Conservation (phyloP, 2,888 invertebrate genomes). For the Pyrgus malvae region DNA sequence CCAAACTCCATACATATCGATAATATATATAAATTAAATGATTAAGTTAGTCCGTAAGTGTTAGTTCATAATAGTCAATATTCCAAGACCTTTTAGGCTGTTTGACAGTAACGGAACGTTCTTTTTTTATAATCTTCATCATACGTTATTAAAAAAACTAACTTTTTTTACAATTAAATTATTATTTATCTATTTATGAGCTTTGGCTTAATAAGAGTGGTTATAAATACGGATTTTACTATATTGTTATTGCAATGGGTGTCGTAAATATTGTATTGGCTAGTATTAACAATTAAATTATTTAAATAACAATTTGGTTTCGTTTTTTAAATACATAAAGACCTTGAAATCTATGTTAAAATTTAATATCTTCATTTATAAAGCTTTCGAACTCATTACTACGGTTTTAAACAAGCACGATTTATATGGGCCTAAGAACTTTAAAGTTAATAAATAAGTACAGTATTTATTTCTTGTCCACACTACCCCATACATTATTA, state of each 20-base stretch:
- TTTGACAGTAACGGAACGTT: conserved; percentile 62
- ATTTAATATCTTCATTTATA: too few relatives aligned
- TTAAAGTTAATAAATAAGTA: too few relatives aligned
- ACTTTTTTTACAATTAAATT: conserved; percentile 17
- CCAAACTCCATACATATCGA: conserved; percentile 79
- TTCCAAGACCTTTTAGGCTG: conserved; percentile 66
- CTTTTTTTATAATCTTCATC: conserved; percentile 18
- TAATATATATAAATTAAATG: conserved; percentile 70
- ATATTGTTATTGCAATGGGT: conserved; percentile 53
- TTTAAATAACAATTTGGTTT: too few relatives aligned
- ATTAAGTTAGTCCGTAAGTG: conserved; percentile 55
- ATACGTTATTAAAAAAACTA: conserved; percentile 7
- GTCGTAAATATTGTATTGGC: conserved; percentile 42
- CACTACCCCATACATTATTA: too few relatives aligned
- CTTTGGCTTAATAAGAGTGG: conserved; percentile 60
- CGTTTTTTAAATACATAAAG: too few relatives aligned
- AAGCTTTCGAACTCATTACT: too few relatives aligned
- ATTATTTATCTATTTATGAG: conserved; percentile 42
- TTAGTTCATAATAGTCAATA: conserved; percentile 74
- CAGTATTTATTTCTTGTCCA: too few relatives aligned
- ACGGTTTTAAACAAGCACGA: too few relatives aligned
- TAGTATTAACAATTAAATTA: too few relatives aligned
- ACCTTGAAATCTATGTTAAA: too few relatives aligned
- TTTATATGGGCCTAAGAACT: too few relatives aligned
- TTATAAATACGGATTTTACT: conserved; percentile 44